Evolutionary conservation across 2,888 invertebrate genomes (phyloP).

Genomic region (Drosophila robusta): DNA sequence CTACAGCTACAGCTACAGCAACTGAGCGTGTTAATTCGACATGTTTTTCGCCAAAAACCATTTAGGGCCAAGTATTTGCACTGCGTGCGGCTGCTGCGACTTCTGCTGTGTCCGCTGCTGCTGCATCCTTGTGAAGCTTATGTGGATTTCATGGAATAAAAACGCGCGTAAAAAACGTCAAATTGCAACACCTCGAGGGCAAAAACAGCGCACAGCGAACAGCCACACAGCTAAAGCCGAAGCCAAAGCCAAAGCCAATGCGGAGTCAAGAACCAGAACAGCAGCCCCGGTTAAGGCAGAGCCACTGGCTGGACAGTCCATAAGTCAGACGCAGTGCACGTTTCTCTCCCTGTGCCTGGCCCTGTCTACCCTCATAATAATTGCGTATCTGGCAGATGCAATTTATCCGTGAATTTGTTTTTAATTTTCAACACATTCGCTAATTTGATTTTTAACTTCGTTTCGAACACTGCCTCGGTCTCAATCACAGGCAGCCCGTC

Average conservation of each 20-base stretch:
- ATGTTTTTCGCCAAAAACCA: slow-evolving; percentile 81
- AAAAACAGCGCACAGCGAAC: slow-evolving; percentile 34
- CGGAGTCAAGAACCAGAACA: slow-evolving; percentile 29
- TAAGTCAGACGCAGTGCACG: slow-evolving; percentile 59
- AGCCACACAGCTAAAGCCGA: slow-evolving; percentile 22
- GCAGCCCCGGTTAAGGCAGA: slow-evolving; percentile 26
- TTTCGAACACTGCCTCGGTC: slow-evolving; percentile 80
- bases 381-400: slow-evolving; percentile 84
- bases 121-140: slow-evolving; percentile 56
- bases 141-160: slow-evolving; percentile 77
- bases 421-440: slow-evolving; percentile 86
- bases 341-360: slow-evolving; percentile 21
- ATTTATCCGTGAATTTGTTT: slow-evolving; percentile 85
- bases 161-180: slow-evolving; percentile 83
- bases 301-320: slow-evolving; percentile 51
- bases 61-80: slow-evolving; percentile 83
- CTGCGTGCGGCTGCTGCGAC: slow-evolving; percentile 69
- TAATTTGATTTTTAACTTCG: slow-evolving; percentile 85
- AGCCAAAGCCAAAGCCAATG: slow-evolving; percentile 27
- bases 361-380: slow-evolving; percentile 77
- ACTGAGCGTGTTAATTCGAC: slow-evolving; percentile 83
- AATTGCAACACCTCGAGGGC: slow-evolving; percentile 84
- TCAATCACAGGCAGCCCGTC: slow-evolving; percentile 76
- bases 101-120: slow-evolving; percentile 28
- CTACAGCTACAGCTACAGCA: slow-evolving; percentile 41